Evolutionary conservation across 2,888 invertebrate genomes (phyloP), one percentile per base, ranked within the genome.

Genomic region (Octonoba sinensis): DNA sequence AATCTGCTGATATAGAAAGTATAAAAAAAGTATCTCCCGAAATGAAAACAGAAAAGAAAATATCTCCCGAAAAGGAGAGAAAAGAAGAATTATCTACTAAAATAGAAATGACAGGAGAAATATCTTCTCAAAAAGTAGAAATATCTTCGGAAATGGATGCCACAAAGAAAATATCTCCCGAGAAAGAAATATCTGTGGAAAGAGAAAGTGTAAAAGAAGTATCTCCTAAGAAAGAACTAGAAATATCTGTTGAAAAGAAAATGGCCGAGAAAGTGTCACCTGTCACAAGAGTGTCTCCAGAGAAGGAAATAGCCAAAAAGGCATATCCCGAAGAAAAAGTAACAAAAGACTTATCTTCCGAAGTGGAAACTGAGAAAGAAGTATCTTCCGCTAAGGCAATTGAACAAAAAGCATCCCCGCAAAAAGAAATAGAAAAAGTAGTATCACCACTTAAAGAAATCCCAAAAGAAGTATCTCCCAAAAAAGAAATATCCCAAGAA

Each of bases 201-300:
- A n/a, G n/a, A n/a, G n/a, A n/a, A n/a, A n/a, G n/a, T n/a, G 20
- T 47, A 56, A n/a, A 54, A 54, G 74, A 66, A 65, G 20, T 4
- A 36, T 15, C 49, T 47, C n/a, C 4, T 2, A 18, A 8, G 22
- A 22, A 15, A 16, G 65, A 57, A 27, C 16, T 18, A 16, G 6
- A 12, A 18, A 13, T 18, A 3, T 8, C n/a, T 46, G 1, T 3
- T n/a, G 73, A 73, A 22, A 57, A 27, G 54, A 16, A 27, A 20
- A 44, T 56, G 44, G 44, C 54, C 15, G 18, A 59, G 18, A 8
- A 15, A 49, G n/a, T 18, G 1, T 20, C 11, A 47, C 16, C 11
- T 16, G 62, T 64, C 6, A 46, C 54, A 65, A 44, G 62, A 64
- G 36, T 46, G 1, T 1, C 22, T 16, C 36, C 36, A 1, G 36